These are phyloP conservation scores for Eurytoma californica DNA, from an alignment of 2,888 invertebrate species.

Conservation along the genomic window DNA sequence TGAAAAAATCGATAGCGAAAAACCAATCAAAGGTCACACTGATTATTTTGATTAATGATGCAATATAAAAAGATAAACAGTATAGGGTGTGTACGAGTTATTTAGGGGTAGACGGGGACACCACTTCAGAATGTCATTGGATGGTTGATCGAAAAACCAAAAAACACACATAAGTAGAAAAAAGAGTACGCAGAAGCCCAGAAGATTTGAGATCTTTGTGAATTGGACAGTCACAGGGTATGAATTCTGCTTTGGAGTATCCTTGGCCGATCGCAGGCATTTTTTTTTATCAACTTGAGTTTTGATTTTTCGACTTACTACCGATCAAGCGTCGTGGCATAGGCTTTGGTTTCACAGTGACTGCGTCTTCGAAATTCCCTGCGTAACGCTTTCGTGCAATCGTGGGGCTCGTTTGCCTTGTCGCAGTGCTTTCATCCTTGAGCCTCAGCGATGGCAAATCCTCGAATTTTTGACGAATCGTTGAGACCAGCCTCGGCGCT, in stretches of 20 bases:
- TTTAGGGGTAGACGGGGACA: conserved; percentile 19
- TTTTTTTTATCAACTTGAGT: conserved; percentile 46
- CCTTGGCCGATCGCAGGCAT: conserved; percentile 40
- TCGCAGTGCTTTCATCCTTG: conserved; percentile 47
- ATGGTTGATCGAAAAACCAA: conserved; percentile 27
- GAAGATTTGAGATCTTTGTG: conserved; percentile 43
- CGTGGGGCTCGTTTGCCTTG: conserved; percentile 28
- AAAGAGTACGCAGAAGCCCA: conserved; percentile 53
- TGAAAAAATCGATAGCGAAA: conserved; percentile 23
- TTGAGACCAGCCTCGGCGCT: conserved; percentile 64
- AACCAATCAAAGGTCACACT: conserved; percentile 42
- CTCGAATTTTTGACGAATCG: conserved; percentile 61
- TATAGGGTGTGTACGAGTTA: conserved; percentile 36
- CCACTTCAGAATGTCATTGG: conserved; percentile 35
- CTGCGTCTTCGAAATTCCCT: conserved; percentile 54
- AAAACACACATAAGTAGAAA: conserved; percentile 25
- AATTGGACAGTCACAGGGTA: conserved; percentile 48
- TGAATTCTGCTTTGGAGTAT: conserved; percentile 38
- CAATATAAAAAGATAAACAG: conserved; percentile 39
- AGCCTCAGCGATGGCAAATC: conserved; percentile 53
- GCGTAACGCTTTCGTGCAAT: conserved; percentile 42
- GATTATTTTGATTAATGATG: conserved; percentile 43
- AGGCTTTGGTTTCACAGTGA: conserved; percentile 52
- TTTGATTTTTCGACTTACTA: conserved; percentile 52
- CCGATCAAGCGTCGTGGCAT: conserved; percentile 55